Base-by-base conservation (phyloP, 2,113 vertebrate species). In the Rhabdomys dilectus region DNA sequence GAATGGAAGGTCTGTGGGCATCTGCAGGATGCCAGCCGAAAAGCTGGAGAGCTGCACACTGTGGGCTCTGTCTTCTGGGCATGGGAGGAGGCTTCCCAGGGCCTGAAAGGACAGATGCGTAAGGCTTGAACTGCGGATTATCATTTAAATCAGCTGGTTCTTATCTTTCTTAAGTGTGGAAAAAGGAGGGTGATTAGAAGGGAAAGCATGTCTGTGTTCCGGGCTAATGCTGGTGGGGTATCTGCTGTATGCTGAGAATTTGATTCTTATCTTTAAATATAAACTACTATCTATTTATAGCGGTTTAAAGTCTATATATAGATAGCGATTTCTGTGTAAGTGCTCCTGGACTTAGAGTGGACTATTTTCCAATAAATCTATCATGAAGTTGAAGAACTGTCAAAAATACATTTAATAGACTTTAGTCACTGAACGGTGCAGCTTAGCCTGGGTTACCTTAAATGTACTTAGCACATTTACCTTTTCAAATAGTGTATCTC, bases 81-180 rank as follows among this genome's bases (percentile, higher is more conserved):
- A 9, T 45, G 39, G 10, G 26, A 89, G 92, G 42, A 93, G 66
- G 51, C 81, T 96, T 94, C 96, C 70, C 90, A 82, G 90, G 36
- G 31, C 51, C 89, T 78, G 70, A 96, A 96, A 97, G 88, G 91
- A 51, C 70, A 87, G 77, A 90, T 95, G 95, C 93, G 96, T 94
- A 51, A 95, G 58, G 76, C 39, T 0, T 36, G 94, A 94, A 84
- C 88, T 58, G 58, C 1, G 85, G 64, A 88, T 94, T 90, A 78
- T 86, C 85, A 97, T 95, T 91, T 92, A 93, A 96, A 95, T 96
- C 92, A 95, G 91, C 88, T 77, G 45, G 62, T 78, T 97, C 85
- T 95, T 88, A 95, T 24, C 91, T 97, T 94, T 95, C 66, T 92
- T 48, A 75, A 95, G 85, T 95, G 88, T 85, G 84, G 81, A 80